Base-by-base conservation (phyloP, 2,888 invertebrate genomes). In the Apamea sordens region DNA sequence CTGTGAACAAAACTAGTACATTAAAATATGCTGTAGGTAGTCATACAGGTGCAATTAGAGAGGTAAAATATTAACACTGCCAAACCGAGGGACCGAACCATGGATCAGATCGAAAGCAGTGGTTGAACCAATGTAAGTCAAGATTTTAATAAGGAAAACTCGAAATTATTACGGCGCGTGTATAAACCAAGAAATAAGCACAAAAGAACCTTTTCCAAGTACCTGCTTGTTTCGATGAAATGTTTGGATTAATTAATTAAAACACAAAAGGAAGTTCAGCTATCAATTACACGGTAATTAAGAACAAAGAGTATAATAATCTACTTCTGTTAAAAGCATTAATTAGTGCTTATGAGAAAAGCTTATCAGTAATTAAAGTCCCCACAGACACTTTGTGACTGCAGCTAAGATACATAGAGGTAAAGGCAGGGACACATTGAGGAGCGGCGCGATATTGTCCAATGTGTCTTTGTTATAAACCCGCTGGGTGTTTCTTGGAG, bases 1-100 rank as follows among this genome's bases (percentile, higher is more conserved):
- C 96, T 98, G 94, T 56, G 83, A 88, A 90, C 98, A 85, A 98
- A 79, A 77, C 81, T 76, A 67, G 75, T 24, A 64, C 32, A 56
- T 73, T 77, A 74, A 73, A 56, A 85, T 74, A 81, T 47, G 84
- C 84, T 13, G 77, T 36, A 32, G 11, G 21, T 24, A 67, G 15
- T 28, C 24, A 41, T 7, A 41, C 18, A 15, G 4, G 8, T 44
- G 3, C 24, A 28, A 18, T 32, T 32, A 0, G 13, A 24, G 15
- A 50, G 32, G 0, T 15, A 24, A 61, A 61, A 80, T 28, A 41
- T 32, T 56, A 36, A 28, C 36, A 24, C 44, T 47, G 18, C 1
- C 10, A 64, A 15, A 73, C 2, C 50, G 0, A 15, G n/a, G 8
- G 0, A 36, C 47, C 36, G 24, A n/a, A 79, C 32, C 32, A 21